Percentiles rank a stretch among this genome's conserved stretches.
phyloP scores from a whole-genome alignment of 2,113 vertebrate genomes.

The Vulpes ferrilata region DNA sequence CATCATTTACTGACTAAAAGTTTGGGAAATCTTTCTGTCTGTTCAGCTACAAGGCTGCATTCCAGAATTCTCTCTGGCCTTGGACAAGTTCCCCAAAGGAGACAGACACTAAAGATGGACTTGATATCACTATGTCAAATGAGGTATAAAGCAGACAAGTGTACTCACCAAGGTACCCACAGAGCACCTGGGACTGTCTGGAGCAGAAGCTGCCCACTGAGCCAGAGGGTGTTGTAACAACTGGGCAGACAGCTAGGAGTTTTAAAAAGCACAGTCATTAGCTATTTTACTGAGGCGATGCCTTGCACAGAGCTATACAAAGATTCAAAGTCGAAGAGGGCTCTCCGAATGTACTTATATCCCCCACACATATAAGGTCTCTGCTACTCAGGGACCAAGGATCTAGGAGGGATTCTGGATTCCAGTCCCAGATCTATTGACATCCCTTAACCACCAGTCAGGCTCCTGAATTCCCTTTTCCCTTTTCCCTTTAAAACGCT shows the following conservation, averaged over 20 bases:
- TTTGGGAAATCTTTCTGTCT: not conserved
- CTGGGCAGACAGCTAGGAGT: constrained; percentile 83
- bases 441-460: not conserved
- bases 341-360: not conserved
- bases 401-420: not conserved
- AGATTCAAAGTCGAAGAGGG: constrained; percentile 59
- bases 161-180: constrained; percentile 84
- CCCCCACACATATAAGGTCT: not conserved
- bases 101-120: constrained; percentile 34
- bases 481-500: not conserved
- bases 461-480: not conserved
- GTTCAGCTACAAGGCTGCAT: not conserved
- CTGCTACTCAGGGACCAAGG: not conserved
- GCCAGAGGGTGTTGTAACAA: constrained; percentile 82
- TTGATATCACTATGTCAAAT: constrained; percentile 5
- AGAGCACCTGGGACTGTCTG: constrained; percentile 81
- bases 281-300: constrained; percentile 68
- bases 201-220: constrained; percentile 81
- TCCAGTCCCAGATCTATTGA: not conserved
- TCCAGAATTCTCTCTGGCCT: not conserved
- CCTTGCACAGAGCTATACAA: constrained; percentile 75
- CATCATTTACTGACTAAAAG: not conserved
- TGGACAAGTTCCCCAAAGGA: constrained; percentile 23
- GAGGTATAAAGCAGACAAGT: constrained; percentile 74
- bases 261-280: constrained; percentile 84